phyloP scores from a whole-genome alignment of 1,140 invertebrate genomes.

The Diorhabda carinulata region DNA sequence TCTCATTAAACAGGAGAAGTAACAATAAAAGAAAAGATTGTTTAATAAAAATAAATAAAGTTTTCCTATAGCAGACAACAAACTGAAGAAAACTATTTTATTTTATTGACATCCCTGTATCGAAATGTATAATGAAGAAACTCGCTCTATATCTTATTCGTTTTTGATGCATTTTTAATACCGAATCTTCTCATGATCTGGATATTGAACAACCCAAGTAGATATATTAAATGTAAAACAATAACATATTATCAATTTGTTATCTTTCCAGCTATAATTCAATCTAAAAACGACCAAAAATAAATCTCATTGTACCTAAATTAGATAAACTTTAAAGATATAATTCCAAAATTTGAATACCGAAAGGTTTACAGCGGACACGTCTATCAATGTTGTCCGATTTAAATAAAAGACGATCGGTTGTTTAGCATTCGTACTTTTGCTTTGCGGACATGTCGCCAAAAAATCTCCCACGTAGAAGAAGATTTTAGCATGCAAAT shows the following conservation, averaged over 20 bases:
- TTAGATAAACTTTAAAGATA: conserved; percentile 36
- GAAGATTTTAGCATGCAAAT: conserved; percentile 37
- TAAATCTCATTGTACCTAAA: conserved; percentile 33
- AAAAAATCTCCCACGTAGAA: conserved; percentile 37
- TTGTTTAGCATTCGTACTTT: conserved; percentile 28
- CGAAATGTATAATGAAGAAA: too few species aligned
- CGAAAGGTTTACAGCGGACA: conserved; percentile 34
- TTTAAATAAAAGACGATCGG: conserved; percentile 36
- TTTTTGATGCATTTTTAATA: too few species aligned
- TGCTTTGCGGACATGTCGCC: conserved; percentile 25
- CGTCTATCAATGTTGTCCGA: conserved; percentile 34
- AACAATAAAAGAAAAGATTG: too few species aligned
- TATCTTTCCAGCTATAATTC: conserved; percentile 37
- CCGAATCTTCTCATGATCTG: too few species aligned
- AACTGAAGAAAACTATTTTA: too few species aligned
- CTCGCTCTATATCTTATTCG: too few species aligned
- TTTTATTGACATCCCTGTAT: too few species aligned
- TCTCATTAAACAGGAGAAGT: too few species aligned
- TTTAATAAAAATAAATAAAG: too few species aligned
- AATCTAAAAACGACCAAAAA: conserved; percentile 36
- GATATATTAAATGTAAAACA: conserved; percentile 15
- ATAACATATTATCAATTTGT: conserved; percentile 40
- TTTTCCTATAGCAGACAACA: too few species aligned
- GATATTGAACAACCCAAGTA: background rate
- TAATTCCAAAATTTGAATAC: conserved; percentile 33